Percentiles rank a stretch among this genome's conserved stretches.
Conservation (phyloP, 2,113 vertebrate species). For the Lipotes vexillifer region DNA sequence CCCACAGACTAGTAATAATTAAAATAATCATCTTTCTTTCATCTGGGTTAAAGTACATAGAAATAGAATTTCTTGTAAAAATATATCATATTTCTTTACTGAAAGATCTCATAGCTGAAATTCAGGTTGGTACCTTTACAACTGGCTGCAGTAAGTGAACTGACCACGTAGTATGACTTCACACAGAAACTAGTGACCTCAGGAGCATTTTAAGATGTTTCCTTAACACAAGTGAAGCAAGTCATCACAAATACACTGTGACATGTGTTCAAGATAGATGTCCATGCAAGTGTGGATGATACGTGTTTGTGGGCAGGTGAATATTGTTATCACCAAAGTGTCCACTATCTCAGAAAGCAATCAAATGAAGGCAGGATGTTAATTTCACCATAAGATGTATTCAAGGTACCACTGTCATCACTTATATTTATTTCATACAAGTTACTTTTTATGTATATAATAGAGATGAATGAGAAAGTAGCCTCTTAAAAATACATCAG, state of each 20-base stretch:
- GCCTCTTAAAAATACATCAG: background rate
- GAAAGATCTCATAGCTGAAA: constrained; percentile 31
- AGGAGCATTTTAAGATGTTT: constrained; percentile 75
- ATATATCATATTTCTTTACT: background rate
- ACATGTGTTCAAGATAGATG: background rate
- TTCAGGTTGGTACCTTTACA: constrained; percentile 42
- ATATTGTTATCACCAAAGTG: constrained; percentile 2
- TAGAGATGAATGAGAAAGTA: background rate
- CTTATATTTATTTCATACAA: background rate
- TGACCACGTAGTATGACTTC: constrained; percentile 74
- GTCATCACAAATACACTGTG: constrained; percentile 67
- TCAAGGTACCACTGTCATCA: background rate
- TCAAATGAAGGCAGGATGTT: background rate
- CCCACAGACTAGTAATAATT: constrained; percentile 4
- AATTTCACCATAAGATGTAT: background rate
- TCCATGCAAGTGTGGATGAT: background rate
- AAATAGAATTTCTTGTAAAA: constrained; percentile 39
- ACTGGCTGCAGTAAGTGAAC: constrained; percentile 58
- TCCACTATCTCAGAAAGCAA: constrained; percentile 15
- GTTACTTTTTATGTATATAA: background rate
- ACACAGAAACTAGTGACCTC: constrained; percentile 81
- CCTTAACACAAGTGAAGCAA: constrained; percentile 59
- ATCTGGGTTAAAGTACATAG: background rate
- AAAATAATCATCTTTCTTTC: constrained; percentile 26
- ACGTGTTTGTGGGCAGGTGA: constrained; percentile 58